These are phyloP conservation scores for Rhyacophila brunnea DNA, from an alignment of 1,140 invertebrate genomes.

Conservation along the genomic window DNA sequence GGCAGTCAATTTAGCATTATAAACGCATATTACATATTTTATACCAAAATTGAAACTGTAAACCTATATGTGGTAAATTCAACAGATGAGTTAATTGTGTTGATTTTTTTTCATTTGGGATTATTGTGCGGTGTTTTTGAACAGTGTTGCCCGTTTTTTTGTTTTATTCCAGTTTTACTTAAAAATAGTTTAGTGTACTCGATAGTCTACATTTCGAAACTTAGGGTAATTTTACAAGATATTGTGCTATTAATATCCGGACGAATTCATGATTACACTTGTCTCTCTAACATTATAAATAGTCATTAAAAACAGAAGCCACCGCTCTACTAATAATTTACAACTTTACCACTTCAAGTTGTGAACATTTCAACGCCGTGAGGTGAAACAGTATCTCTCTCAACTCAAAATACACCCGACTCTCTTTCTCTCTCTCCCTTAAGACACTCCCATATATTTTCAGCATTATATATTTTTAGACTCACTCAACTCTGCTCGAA, in stretches of 20 bases:
- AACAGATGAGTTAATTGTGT: neutral
- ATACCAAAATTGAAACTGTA: neutral
- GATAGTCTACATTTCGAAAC: slow-evolving; percentile 33
- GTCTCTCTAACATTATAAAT: slow-evolving; percentile 34
- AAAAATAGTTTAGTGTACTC: slow-evolving; percentile 29
- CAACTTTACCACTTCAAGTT: slow-evolving; percentile 3
- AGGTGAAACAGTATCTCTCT: neutral
- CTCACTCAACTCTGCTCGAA: too few species aligned
- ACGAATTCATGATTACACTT: slow-evolving; percentile 36
- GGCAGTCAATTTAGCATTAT: neutral
- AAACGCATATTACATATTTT: neutral
- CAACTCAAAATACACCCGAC: neutral
- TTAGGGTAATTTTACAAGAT: slow-evolving; percentile 35
- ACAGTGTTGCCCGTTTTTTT: slow-evolving; percentile 8
- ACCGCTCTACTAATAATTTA: slow-evolving; percentile 27
- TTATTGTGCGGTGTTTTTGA: too few species aligned
- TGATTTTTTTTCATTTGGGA: neutral
- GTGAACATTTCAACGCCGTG: neutral
- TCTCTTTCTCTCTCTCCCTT: neutral
- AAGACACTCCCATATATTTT: neutral
- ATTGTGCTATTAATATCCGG: slow-evolving; percentile 37
- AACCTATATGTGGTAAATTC: neutral
- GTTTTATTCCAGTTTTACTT: slow-evolving; percentile 14
- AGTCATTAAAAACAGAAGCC: slow-evolving; percentile 34
- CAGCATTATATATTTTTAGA: neutral